Evolutionary conservation across 1,140 invertebrate species (phyloP).

Genomic region (Drosophila grimshawi): DNA sequence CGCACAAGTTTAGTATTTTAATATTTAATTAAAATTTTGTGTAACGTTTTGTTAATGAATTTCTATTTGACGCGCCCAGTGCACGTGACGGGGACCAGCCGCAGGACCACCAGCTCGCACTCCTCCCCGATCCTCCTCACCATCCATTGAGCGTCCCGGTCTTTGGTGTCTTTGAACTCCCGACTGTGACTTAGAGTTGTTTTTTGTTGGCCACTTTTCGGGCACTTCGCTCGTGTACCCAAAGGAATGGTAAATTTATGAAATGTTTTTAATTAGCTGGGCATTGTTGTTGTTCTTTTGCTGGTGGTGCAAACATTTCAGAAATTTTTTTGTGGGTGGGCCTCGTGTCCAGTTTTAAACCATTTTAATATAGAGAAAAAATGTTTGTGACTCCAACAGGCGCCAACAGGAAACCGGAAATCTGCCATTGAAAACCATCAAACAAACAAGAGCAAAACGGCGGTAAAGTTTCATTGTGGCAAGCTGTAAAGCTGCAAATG

Average conservation of each 20-base stretch:
- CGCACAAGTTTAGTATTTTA: constrained; percentile 74
- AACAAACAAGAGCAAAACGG: constrained; percentile 56
- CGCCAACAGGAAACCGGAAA: constrained; percentile 55
- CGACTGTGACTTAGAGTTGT: constrained; percentile 36
- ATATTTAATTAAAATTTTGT: constrained; percentile 83
- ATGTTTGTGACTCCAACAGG: constrained; percentile 38
- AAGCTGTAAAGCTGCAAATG: constrained; percentile 75
- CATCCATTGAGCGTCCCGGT: constrained; percentile 8
- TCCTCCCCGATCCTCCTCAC: neutral
- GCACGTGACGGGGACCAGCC: constrained; percentile 72
- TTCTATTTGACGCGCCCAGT: constrained; percentile 78
- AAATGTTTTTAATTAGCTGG: constrained; percentile 80
- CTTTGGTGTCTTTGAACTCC: constrained; percentile 21
- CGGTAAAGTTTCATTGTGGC: constrained; percentile 74
- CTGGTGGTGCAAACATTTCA: neutral
- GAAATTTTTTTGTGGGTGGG: neutral
- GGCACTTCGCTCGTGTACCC: constrained; percentile 49
- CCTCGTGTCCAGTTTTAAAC: constrained; percentile 53
- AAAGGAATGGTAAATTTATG: constrained; percentile 76
- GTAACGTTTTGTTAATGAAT: constrained; percentile 83
- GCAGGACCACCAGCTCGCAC: constrained; percentile 43
- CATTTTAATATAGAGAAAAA: constrained; percentile 59
- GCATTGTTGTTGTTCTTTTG: constrained; percentile 16
- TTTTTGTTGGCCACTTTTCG: constrained; percentile 43
- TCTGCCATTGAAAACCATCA: constrained; percentile 72